These are phyloP conservation scores for Cabera pusaria DNA, from an alignment of 2,888 invertebrate species.

Conservation along the genomic window DNA sequence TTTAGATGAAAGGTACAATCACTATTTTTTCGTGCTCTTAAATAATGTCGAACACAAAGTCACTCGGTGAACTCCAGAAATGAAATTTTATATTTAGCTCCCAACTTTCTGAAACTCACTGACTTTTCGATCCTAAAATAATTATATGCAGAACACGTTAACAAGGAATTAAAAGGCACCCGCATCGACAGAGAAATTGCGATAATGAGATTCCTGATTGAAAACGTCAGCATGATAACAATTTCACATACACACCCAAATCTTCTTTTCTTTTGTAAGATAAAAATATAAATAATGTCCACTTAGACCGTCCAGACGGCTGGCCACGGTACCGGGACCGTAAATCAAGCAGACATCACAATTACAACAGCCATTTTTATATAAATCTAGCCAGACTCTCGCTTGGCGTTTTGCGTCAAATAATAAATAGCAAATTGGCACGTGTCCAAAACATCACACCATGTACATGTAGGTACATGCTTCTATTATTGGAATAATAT, in stretches of 20 bases:
- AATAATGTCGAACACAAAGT: no score
- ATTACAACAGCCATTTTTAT: conserved; percentile 43
- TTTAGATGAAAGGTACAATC: no score
- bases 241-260: conserved; percentile 3
- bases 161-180: no score
- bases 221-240: conserved; percentile 2
- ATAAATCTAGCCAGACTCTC: conserved; percentile 35
- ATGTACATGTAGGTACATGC: conserved; percentile 31
- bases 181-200: no score
- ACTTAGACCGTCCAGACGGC: conserved; percentile 22
- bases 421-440: conserved; percentile 62
- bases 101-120: no score
- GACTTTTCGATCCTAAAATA: background rate
- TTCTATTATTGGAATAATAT: conserved; percentile 37
- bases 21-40: no score
- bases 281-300: conserved; percentile 22
- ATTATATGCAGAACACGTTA: background rate
- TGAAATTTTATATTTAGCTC: no score
- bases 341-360: conserved; percentile 45
- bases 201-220: conserved; percentile 11
- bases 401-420: conserved; percentile 53
- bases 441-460: conserved; percentile 45
- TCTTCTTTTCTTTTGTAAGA: conserved; percentile 10
- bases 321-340: conserved; percentile 26
- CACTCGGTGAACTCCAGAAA: no score